Base-by-base conservation (phyloP, 2,113 vertebrate species). In the Gobius niger region DNA sequence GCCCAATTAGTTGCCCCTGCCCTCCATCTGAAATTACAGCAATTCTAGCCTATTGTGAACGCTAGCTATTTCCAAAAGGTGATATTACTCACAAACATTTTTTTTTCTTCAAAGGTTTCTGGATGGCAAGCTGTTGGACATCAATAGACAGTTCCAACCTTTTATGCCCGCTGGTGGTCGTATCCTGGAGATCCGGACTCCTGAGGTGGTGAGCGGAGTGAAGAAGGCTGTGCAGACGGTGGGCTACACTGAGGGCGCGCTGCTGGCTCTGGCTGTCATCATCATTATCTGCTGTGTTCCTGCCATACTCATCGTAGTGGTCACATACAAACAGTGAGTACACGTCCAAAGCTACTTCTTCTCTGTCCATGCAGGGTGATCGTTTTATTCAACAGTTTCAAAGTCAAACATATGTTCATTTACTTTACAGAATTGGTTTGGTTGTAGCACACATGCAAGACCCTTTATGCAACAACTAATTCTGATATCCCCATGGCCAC, bases 251-350 rank as follows among this genome's bases (percentile, higher is more conserved):
- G 98, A 99, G 82, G 97, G 97, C 7, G 98, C 97, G 0, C 85
- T 99, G 62, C 81, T 99, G 60, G 96, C 97, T 12, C 90, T 99
- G 65, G 96, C 98, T 0, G 94, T 99, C 65, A 98, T 99, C 54
- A 99, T 99, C 82, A 95, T 99, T 76, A 91, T 99, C 49, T 99
- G 96, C 88, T 98, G 96, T 12, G 93, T 99, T 67, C 97, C 98
- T 0, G 98, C 98, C 42, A 96, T 99, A 78, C 78, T 98, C 63
- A 95, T 99, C 1, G 95, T 99, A 62, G 94, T 99, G 84, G 94
- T 98, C 87, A 98, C 97, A 84, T 99, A 99, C 92, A 93, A 85
- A 88, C 97, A 99, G 97, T 99, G 85, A 95, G 96, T 95, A 76
- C 7, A 72, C 40, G 54, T 8, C 19, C 0, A 11, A 2, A 7